These are phyloP conservation scores for Canis aureus DNA, from an alignment of 2,113 vertebrate genomes.

Conservation along the genomic window DNA sequence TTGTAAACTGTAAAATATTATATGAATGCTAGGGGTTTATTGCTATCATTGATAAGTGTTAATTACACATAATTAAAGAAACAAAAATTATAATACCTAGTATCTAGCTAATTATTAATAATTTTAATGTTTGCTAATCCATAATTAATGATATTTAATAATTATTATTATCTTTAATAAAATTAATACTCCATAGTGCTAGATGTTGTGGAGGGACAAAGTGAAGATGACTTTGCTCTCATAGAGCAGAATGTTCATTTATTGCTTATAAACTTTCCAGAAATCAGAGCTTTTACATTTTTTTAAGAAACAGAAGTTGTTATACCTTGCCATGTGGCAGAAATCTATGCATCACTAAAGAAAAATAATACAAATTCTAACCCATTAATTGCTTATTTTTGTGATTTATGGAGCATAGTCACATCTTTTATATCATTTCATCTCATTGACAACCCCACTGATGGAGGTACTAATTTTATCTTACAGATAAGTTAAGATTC, in stretches of 20 bases:
- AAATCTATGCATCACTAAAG: not conserved
- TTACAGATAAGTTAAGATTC: not conserved
- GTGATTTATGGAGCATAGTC: not conserved
- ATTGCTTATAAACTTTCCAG: not conserved
- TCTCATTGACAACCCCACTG: not conserved
- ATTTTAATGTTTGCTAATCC: not conserved
- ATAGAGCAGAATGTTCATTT: not conserved
- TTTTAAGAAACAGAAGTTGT: not conserved
- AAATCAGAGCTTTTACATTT: not conserved
- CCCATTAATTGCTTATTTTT: not conserved
- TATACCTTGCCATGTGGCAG: not conserved
- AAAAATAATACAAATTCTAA: not conserved
- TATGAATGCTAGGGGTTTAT: not conserved
- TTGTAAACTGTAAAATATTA: conserved; percentile 1
- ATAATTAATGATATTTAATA: conserved; percentile 22
- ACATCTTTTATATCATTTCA: not conserved
- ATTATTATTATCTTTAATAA: conserved; percentile 13
- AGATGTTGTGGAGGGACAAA: not conserved
- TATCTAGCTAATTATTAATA: not conserved
- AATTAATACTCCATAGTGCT: not conserved
- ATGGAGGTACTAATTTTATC: conserved; percentile 1
- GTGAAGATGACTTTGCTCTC: not conserved
- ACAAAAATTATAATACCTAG: conserved; percentile 50
- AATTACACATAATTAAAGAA: conserved; percentile 40
- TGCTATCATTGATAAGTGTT: not conserved